A percentile compares a stretch with the other conserved stretches of the same genome.
Conservation (phyloP, 2,797 vertebrate species). For the Fistularia commersonii region DNA sequence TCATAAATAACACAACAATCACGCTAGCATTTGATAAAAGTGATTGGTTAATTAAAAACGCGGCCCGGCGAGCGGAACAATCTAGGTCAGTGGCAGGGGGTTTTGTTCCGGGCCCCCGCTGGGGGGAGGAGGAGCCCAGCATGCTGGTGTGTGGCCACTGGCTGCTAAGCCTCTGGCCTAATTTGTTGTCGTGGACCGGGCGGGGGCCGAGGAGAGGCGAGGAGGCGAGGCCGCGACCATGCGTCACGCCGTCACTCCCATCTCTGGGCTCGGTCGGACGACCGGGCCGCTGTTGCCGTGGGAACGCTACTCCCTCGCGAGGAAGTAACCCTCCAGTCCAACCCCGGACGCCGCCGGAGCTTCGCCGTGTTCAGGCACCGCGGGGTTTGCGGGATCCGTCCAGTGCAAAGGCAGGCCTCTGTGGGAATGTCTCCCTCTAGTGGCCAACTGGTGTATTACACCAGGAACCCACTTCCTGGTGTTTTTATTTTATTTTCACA, state of each 20-base stretch:
- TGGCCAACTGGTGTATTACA: too few species aligned
- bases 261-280: too few species aligned
- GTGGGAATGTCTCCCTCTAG: too few species aligned
- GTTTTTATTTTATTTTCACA: too few species aligned
- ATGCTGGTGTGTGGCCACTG: slow-evolving; percentile 20
- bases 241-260: too few species aligned
- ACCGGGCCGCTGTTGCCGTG: slow-evolving; percentile 32
- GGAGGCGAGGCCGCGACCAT: too few species aligned
- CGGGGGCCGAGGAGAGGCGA: neutral
- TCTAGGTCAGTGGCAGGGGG: slow-evolving; percentile 45
- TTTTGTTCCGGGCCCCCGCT: slow-evolving; percentile 25
- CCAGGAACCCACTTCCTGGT: too few species aligned
- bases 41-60: slow-evolving; percentile 33
- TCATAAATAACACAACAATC: slow-evolving; percentile 16
- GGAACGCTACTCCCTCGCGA: slow-evolving; percentile 57
- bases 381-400: too few species aligned
- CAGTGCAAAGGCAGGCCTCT: too few species aligned
- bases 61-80: slow-evolving; percentile 13
- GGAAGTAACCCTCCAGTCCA: slow-evolving; percentile 32
- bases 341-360: too few species aligned
- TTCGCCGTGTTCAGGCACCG: too few species aligned
- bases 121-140: too few species aligned
- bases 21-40: slow-evolving; percentile 25
- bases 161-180: slow-evolving; percentile 46
- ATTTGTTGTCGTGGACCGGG: slow-evolving; percentile 37